phyloP scores from a whole-genome alignment of 2,888 invertebrate species.

The Hypomecis atomaria region DNA sequence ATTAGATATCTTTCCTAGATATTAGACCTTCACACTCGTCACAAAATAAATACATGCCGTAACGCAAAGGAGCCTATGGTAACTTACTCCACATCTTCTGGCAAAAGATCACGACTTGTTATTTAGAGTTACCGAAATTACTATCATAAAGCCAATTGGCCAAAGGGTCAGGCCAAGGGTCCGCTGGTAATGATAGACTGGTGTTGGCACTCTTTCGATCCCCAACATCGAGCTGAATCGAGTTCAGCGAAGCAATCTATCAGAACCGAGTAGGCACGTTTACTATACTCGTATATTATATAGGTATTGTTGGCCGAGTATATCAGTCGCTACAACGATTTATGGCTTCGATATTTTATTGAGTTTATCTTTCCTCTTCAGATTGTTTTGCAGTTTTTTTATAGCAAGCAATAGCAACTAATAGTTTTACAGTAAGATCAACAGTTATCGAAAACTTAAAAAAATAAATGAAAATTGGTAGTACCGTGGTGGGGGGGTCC shows the following conservation, averaged over 20 bases:
- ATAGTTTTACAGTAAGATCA: not conserved
- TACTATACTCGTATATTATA: too few relatives aligned
- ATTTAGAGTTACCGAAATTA: not conserved
- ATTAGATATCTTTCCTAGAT: too few relatives aligned
- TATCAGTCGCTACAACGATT: conserved; percentile 18
- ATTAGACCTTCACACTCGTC: too few relatives aligned
- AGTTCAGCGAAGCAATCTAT: conserved; percentile 19
- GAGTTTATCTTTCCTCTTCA: conserved; percentile 21
- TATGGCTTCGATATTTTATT: conserved; percentile 22
- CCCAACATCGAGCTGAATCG: conserved; percentile 12
- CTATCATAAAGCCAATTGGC: not conserved
- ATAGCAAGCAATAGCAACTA: not conserved
- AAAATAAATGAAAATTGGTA: too few relatives aligned
- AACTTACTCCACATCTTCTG: too few relatives aligned
- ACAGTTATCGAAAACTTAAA: too few relatives aligned
- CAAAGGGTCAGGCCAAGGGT: conserved; percentile 4
- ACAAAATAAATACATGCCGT: too few relatives aligned
- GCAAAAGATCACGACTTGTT: conserved; percentile 3
- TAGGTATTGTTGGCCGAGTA: not conserved
- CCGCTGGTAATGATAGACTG: conserved; percentile 6
- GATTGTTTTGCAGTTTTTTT: not conserved
- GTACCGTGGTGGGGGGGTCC: too few relatives aligned
- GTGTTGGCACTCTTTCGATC: conserved; percentile 1
- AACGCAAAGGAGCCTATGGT: too few relatives aligned
- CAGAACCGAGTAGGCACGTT: not conserved